phyloP scores from a whole-genome alignment of 2,888 invertebrate species.

The Pollenia labialis region DNA sequence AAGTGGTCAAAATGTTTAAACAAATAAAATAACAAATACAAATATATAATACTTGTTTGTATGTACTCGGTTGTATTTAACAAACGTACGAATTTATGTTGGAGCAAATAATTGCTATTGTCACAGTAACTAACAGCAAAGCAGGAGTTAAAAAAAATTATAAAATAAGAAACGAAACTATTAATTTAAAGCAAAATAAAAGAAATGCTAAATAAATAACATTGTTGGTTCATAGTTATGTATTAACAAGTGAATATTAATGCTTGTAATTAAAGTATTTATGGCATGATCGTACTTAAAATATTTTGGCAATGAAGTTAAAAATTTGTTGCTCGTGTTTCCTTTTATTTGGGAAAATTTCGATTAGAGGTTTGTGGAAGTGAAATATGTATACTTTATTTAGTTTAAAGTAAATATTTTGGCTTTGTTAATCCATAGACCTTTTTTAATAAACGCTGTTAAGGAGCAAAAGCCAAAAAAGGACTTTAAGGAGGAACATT shows the following conservation, averaged over 20 bases:
- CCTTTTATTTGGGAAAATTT: constrained; percentile 35
- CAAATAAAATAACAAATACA: constrained; percentile 16
- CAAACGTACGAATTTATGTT: constrained; percentile 50
- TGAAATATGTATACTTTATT: constrained; percentile 2
- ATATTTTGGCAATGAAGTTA: constrained; percentile 45
- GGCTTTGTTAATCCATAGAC: neutral
- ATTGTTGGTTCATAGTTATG: neutral
- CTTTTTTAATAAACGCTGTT: neutral
- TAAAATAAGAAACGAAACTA: neutral
- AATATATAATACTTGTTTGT: constrained; percentile 43
- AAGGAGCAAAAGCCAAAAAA: constrained; percentile 3
- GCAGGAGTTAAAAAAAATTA: constrained; percentile 6
- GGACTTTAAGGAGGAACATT: no score
- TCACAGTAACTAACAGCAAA: constrained; percentile 60
- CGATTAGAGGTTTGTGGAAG: neutral
- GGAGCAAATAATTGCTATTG: constrained; percentile 66
- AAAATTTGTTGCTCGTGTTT: constrained; percentile 36
- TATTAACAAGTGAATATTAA: neutral
- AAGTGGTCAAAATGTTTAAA: constrained; percentile 59
- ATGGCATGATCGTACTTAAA: constrained; percentile 26
- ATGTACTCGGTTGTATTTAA: constrained; percentile 26
- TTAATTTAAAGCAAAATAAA: neutral
- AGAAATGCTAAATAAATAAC: constrained; percentile 20
- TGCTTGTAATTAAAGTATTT: constrained; percentile 32
- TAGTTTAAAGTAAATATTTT: neutral